phyloP scores from a whole-genome alignment of 1,140 invertebrate species.

The Drosophila rhopaloa region DNA sequence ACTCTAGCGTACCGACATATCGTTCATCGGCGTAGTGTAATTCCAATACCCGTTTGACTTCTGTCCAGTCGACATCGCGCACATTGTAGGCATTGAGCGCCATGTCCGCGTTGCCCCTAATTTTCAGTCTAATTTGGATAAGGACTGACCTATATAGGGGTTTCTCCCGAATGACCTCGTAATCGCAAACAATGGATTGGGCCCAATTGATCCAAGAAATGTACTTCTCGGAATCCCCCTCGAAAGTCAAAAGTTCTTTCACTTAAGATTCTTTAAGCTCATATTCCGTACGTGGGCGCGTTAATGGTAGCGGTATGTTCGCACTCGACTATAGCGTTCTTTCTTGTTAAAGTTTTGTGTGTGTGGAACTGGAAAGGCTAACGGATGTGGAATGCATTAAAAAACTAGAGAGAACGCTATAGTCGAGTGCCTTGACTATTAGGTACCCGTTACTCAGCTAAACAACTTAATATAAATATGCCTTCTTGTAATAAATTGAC shows the following conservation, averaged over 20 bases:
- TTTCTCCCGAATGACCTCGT: neutral
- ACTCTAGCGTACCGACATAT: slow-evolving; percentile 1
- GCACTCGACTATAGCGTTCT: no score
- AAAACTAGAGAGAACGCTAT: no score
- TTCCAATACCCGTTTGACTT: slow-evolving; percentile 5
- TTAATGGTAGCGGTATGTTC: no score
- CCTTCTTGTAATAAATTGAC: no score
- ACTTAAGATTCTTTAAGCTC: no score
- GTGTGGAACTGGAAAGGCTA: no score
- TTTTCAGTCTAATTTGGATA: slow-evolving; percentile 7
- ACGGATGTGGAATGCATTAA: no score
- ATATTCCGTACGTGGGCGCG: no score
- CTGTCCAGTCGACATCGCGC: slow-evolving; percentile 10
- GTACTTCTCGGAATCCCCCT: neutral
- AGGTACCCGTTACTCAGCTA: no score
- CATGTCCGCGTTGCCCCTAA: slow-evolving; percentile 8
- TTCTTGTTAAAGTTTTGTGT: no score
- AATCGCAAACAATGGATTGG: slow-evolving; percentile 6
- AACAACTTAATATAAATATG: no score
- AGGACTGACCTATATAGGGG: slow-evolving; percentile 8
- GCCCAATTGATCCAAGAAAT: slow-evolving; percentile 14
- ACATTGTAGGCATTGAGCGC: slow-evolving; percentile 1
- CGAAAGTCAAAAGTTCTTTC: neutral
- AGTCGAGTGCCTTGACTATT: no score
- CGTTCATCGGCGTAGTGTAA: slow-evolving; percentile 4